These are phyloP conservation scores for Papilio machaon DNA, from an alignment of 1,140 invertebrate species.

Conservation along the genomic window DNA sequence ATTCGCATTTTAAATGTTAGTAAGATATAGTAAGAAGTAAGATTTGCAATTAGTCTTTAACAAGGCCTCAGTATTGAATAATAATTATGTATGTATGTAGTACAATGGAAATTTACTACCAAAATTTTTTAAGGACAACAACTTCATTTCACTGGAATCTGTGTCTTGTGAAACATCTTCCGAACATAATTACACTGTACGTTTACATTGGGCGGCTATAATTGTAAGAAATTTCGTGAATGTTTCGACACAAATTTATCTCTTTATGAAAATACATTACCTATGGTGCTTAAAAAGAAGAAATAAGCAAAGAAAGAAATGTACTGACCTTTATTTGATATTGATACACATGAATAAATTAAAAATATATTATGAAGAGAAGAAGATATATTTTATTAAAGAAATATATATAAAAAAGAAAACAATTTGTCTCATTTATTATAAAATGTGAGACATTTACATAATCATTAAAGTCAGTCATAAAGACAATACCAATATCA, in stretches of 20 bases:
- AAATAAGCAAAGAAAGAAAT: background rate
- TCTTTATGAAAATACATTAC: background rate
- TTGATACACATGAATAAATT: background rate
- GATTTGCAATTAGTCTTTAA: background rate
- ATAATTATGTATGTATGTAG: background rate
- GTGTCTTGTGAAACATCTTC: conserved; percentile 21
- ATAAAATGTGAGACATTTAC: too few species aligned
- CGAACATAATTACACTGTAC: conserved; percentile 2
- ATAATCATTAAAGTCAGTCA: too few species aligned
- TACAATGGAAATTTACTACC: conserved; percentile 8
- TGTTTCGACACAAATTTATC: background rate
- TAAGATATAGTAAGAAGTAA: too few species aligned
- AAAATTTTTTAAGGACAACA: conserved; percentile 23
- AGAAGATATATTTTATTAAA: too few species aligned
- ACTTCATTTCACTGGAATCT: background rate
- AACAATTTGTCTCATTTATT: too few species aligned
- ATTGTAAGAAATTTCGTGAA: conserved; percentile 4
- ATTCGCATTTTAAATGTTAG: too few species aligned
- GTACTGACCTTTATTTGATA: background rate
- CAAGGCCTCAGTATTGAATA: background rate
- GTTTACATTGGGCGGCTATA: conserved; percentile 12
- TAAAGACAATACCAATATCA: too few species aligned
- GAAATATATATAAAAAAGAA: too few species aligned
- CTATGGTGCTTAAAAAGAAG: background rate
- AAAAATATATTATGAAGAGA: too few species aligned